A percentile compares a stretch with the other conserved stretches of the same genome.
These are phyloP conservation scores for Pristionchus arcanus DNA, from an alignment of 2,888 invertebrate species.

Conservation along the genomic window DNA sequence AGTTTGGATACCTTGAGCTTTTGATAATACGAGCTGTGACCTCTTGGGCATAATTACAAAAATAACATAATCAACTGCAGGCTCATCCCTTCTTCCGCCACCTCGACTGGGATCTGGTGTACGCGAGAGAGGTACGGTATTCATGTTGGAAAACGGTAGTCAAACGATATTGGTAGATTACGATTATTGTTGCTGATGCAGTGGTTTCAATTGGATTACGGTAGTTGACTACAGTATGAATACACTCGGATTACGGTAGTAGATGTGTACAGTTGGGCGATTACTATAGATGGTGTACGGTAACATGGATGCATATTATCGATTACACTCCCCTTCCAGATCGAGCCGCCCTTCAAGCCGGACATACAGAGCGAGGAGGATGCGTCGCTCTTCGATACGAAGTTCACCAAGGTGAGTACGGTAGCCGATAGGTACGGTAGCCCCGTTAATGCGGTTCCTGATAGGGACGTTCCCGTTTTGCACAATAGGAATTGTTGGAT, in stretches of 20 bases:
- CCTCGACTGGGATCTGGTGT: constrained; percentile 95
- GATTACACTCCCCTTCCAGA: constrained; percentile 82
- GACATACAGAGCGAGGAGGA: constrained; percentile 90
- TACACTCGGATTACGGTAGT: no score
- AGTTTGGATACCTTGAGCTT: no score
- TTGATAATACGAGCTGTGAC: no score
- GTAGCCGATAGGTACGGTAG: no score
- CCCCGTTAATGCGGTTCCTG: no score
- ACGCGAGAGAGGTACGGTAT: constrained; percentile 83
- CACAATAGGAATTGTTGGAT: no score
- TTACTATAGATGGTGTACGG: neutral
- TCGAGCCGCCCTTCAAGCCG: constrained; percentile 97
- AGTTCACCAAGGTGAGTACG: constrained; percentile 88
- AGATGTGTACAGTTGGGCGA: no score
- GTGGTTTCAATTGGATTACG: no score
- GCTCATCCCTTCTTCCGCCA: constrained; percentile 94
- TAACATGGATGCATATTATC: neutral
- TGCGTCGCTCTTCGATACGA: constrained; percentile 97
- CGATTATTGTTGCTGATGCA: no score
- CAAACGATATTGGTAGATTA: neutral
- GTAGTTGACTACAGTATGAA: no score
- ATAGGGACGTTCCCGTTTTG: no score
- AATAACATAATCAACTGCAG: neutral
- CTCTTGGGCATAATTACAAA: neutral
- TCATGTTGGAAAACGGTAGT: no score